phyloP scores from a whole-genome alignment of 2,888 invertebrate genomes.

The Acrobeloides nanus region DNA sequence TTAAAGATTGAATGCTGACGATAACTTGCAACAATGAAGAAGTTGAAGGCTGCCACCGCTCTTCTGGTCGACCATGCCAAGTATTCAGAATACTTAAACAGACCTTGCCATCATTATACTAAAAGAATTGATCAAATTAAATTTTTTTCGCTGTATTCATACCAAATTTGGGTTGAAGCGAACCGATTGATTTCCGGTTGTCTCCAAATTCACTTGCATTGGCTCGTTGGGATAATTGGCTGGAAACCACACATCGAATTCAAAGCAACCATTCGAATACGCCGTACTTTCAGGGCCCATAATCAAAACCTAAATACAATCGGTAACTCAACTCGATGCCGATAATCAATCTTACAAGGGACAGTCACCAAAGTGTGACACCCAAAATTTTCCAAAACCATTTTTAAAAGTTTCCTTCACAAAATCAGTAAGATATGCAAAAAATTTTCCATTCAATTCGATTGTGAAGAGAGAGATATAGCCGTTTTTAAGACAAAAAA shows the following conservation, averaged over 20 bases:
- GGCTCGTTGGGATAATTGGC: constrained; percentile 59
- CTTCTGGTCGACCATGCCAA: constrained; percentile 52
- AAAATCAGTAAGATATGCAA: too few relatives aligned
- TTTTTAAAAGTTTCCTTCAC: too few relatives aligned
- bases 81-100: constrained; percentile 49
- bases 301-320: constrained; percentile 57
- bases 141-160: constrained; percentile 38
- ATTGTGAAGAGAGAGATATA: too few relatives aligned
- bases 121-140: neutral
- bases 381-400: too few relatives aligned
- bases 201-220: constrained; percentile 57
- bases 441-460: too few relatives aligned
- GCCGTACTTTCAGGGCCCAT: constrained; percentile 63
- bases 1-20: constrained; percentile 57
- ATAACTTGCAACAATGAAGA: constrained; percentile 48
- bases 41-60: constrained; percentile 45
- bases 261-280: constrained; percentile 61
- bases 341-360: too few relatives aligned
- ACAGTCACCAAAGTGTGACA: too few relatives aligned
- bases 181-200: constrained; percentile 55
- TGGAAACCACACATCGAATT: constrained; percentile 60
- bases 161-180: constrained; percentile 64
- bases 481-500: too few relatives aligned
- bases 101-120: constrained; percentile 59
- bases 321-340: neutral